Base-by-base conservation (phyloP, 1,140 invertebrate genomes). In the Sarcophaga peregrina region DNA sequence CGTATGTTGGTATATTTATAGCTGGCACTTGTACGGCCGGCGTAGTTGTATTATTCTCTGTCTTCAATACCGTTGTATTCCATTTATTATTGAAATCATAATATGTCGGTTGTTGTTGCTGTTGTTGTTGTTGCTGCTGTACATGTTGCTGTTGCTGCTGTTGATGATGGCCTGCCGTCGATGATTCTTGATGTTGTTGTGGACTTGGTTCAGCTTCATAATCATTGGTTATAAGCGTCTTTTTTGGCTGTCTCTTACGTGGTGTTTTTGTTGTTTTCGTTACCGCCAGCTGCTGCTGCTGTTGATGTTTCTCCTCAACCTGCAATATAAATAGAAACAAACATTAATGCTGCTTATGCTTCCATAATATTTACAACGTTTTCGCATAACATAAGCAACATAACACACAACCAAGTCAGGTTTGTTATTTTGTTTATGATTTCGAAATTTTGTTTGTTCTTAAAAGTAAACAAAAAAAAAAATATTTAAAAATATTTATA, bases 1-100 rank as follows among this genome's bases (percentile, higher is more conserved):
- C 89, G 89, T 89, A 89, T 85, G 88, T 91, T 83, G 90, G 91
- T 86, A 89, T 91, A 84, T 86, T 91, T 25, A 90, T 85, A 72
- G 91, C 87, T 45, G 88, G 62, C 50, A 73, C 58, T 45, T 82
- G 83, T 46, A 78, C 85, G 52, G 87, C 88, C 82, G 88, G 87
- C 72, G 88, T 89, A 8, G 89, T 86, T 37, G 88, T 85, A 87
- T 88, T 89, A 76, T 87, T 89, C 25, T 89, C 88, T 52, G 87
- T 89, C 82, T 89, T 89, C 10, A 89, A 84, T 68, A 87, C 87
- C n/a, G 75, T 78, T 5, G 87, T 85, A 85, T 89, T 89, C 88
- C 88, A 89, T 78, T 89, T 89, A 84, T 83, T 89, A 75, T 89
- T 89, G 20, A 89, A 89, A 85, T 89, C 88, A 81, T 89, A 89